Percentiles rank a stretch among this genome's conserved stretches.
phyloP scores from a whole-genome alignment of 2,797 vertebrate genomes.

The Caiman crocodilus region DNA sequence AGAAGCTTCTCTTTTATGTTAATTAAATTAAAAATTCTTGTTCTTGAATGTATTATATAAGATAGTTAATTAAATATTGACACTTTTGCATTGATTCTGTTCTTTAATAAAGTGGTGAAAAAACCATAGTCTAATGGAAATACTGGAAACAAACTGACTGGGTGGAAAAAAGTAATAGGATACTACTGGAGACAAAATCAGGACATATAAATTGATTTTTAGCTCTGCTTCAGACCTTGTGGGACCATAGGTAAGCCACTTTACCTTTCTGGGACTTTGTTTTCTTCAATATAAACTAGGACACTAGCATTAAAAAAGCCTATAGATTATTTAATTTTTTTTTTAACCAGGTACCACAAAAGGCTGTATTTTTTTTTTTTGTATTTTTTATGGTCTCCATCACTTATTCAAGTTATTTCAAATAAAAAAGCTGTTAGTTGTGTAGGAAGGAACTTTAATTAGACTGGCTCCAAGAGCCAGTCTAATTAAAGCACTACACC shows the following conservation, averaged over 20 bases:
- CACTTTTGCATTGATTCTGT: conserved; percentile 45
- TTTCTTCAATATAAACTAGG: conserved; percentile 62
- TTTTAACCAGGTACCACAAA: not conserved
- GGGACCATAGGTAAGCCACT: not conserved
- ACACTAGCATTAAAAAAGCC: not conserved
- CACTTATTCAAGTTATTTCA: not conserved
- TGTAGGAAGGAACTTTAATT: not conserved
- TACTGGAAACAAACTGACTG: conserved; percentile 59
- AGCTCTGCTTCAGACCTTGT: conserved; percentile 32
- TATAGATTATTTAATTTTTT: not conserved
- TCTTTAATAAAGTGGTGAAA: conserved; percentile 57
- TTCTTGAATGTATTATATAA: conserved; percentile 31
- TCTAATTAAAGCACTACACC: too few species aligned
- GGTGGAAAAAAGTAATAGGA: conserved; percentile 66
- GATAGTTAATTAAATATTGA: conserved; percentile 60
- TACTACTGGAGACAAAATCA: conserved; percentile 40
- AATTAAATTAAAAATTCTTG: conserved; percentile 59
- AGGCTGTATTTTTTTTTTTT: not conserved
- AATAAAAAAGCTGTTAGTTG: not conserved
- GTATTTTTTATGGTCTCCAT: not conserved
- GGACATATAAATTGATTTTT: conserved; percentile 64
- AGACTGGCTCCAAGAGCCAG: too few species aligned
- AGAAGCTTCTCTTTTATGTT: conserved; percentile 55
- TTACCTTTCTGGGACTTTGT: conserved; percentile 8
- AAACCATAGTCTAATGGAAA: not conserved